phyloP scores from a whole-genome alignment of 2,888 invertebrate genomes.

The Dicyrtoma fusca region DNA sequence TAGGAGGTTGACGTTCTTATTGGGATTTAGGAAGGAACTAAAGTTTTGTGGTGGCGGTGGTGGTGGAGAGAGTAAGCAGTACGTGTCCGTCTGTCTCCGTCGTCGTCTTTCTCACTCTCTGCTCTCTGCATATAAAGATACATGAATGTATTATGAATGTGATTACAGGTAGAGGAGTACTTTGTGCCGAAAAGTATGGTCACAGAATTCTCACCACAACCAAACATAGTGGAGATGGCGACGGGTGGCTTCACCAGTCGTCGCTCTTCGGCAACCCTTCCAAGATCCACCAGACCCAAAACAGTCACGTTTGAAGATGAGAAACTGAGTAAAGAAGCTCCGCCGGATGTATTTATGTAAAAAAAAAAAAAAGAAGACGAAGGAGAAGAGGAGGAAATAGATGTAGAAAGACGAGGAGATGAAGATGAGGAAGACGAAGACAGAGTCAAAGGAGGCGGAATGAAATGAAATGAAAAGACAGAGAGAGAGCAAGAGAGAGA shows the following conservation, averaged over 20 bases:
- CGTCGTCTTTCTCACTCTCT: no score
- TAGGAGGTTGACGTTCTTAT: no score
- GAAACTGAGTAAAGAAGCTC: slow-evolving; percentile 55
- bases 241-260: slow-evolving; percentile 53
- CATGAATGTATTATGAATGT: slow-evolving; percentile 8
- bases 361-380: slow-evolving; percentile 30
- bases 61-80: neutral
- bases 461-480: no score
- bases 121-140: neutral
- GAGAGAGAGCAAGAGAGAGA: no score
- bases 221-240: slow-evolving; percentile 55
- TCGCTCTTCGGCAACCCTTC: slow-evolving; percentile 53
- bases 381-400: neutral
- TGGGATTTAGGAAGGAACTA: no score
- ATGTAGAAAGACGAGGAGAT: neutral
- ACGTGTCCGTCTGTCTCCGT: neutral
- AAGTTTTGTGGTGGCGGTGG: no score
- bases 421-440: neutral
- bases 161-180: slow-evolving; percentile 54
- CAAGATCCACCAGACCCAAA: slow-evolving; percentile 53
- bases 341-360: slow-evolving; percentile 54
- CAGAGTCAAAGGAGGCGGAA: no score
- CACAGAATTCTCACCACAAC: slow-evolving; percentile 55
- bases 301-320: slow-evolving; percentile 57
- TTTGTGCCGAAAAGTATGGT: slow-evolving; percentile 57